Evolutionary conservation across 53 echinoderm and acorn worm genomes (phyloP), one percentile per base, ranked within the genome.

Genomic region (Holothuria leucospilota): DNA sequence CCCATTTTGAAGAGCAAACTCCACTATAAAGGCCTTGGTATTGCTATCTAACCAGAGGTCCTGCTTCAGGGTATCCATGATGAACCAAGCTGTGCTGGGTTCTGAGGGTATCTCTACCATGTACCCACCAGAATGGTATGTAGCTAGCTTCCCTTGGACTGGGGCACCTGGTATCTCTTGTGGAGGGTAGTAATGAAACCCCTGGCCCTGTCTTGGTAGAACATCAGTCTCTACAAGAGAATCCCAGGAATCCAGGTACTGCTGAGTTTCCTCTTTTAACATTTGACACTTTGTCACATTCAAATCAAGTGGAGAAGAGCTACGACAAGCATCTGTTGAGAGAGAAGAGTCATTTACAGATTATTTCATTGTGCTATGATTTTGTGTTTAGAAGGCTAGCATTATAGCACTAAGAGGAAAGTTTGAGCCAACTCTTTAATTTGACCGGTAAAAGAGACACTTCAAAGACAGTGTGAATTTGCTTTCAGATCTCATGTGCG

Each of bases 101-200:
- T 83, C 84, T 14, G 52, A 41, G 8, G 84, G 84, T 64, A 83
- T 24, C 40, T 83, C 84, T 40, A 67, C 84, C 25, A 83, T 46
- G 51, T 83, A 83, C 12, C 84, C 84, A 41, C 84, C 84, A 42
- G 84, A 30, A 11, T 83, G 84, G 68, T 63, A 83, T 23, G 41
- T 9, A 11, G 65, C 51, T 6, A 75, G 75, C 15, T 46, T n/a
- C 6, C 75, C 75, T 20, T 8, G 13, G 38, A 75, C 14, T 49
- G 51, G 13, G 39, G 38, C 59, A 62, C 81, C 81, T 20, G 29
- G 5, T 2, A 27, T 21, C 14, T 60, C 81, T 60, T 81, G 53
- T 39, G 25, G 30, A 13, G 52, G 56, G 60, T 61, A 61, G 62
- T 81, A 81, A 30, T 30, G 62, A 20, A 28, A 81, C 18, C 81